Percentiles rank a stretch among this genome's conserved stretches.
These are phyloP conservation scores for Saguinus midas DNA, from an alignment of 2,113 vertebrate genomes.

Conservation along the genomic window DNA sequence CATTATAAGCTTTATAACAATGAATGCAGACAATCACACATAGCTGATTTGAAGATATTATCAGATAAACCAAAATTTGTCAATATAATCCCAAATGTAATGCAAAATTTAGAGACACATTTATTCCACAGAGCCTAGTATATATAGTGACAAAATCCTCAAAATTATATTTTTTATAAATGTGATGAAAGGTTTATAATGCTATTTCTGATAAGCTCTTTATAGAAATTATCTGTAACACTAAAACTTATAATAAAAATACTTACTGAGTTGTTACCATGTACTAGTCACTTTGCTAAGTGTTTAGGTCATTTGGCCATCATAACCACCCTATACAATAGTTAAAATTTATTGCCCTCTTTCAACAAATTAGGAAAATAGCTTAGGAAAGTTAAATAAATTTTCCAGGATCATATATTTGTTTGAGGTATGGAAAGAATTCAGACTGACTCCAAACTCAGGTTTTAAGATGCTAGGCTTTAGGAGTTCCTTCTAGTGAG, in stretches of 20 bases:
- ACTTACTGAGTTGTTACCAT: background rate
- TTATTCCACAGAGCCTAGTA: background rate
- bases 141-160: background rate
- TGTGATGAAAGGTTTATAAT: background rate
- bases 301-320: background rate
- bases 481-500: background rate
- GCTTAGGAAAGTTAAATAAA: background rate
- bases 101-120: background rate
- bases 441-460: background rate
- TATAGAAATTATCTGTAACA: background rate
- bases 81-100: background rate
- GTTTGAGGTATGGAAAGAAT: background rate
- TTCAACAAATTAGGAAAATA: background rate
- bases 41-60: background rate
- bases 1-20: background rate
- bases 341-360: background rate
- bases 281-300: background rate
- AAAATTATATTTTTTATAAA: background rate
- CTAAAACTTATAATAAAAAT: background rate
- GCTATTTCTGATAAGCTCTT: background rate
- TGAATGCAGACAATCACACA: background rate
- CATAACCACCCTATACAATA: background rate
- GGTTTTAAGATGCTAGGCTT: background rate
- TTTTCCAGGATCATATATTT: background rate
- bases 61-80: background rate